A percentile compares a stretch with the other conserved stretches of the same genome.
These are phyloP conservation scores for Virgularia gustaviana DNA, from an alignment of 92 coral and sea anemone genomes.

Conservation along the genomic window DNA sequence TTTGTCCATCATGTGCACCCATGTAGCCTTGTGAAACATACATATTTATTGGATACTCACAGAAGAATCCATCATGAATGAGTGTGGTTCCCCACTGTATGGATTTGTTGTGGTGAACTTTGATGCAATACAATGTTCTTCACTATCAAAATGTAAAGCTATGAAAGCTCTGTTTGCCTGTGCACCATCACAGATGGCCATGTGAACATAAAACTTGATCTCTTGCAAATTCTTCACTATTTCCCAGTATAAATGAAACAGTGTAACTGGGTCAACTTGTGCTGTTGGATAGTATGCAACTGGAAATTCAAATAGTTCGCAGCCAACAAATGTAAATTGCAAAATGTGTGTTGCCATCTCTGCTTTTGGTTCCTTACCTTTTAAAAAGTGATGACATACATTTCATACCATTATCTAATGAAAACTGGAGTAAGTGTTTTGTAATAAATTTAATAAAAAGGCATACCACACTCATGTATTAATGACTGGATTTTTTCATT, in stretches of 20 bases:
- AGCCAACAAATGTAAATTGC: constrained; percentile 53
- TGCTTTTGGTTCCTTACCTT: constrained; percentile 8
- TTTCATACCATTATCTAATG: too few relatives aligned
- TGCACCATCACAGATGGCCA: constrained; percentile 60
- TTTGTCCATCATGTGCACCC: too few relatives aligned
- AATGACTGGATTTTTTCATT: constrained; percentile 44
- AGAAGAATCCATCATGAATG: constrained; percentile 52
- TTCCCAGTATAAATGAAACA: constrained; percentile 54
- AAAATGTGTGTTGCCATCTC: constrained; percentile 41
- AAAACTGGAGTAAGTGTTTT: too few relatives aligned
- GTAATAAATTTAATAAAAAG: neutral
- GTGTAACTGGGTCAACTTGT: constrained; percentile 41
- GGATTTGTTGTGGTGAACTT: constrained; percentile 46
- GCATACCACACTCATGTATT: neutral
- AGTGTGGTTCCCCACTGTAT: constrained; percentile 36
- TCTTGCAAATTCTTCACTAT: constrained; percentile 31
- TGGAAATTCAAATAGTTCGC: constrained; percentile 48
- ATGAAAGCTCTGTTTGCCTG: constrained; percentile 52
- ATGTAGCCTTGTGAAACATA: too few relatives aligned
- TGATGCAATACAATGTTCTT: constrained; percentile 11
- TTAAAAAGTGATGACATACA: neutral
- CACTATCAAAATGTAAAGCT: constrained; percentile 44
- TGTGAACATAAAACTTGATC: constrained; percentile 25
- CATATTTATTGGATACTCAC: constrained; percentile 31
- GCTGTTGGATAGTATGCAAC: constrained; percentile 41